Evolutionary conservation across 2,888 invertebrate genomes (phyloP).

Genomic region (Anagyrus pseudococci): DNA sequence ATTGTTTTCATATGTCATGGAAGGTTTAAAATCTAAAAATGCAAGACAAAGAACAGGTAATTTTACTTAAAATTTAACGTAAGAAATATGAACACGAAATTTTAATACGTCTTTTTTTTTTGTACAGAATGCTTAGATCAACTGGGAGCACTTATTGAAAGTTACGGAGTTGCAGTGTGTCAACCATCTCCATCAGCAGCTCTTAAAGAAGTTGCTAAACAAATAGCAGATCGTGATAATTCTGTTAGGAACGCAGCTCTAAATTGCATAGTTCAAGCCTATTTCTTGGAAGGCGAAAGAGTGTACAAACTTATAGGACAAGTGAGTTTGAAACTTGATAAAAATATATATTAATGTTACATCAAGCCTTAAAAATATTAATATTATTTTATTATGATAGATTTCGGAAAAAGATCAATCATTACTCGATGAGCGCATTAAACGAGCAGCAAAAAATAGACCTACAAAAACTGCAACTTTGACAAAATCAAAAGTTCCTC

Average conservation of each 20-base stretch:
- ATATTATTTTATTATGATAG: constrained; percentile 57
- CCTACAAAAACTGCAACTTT: constrained; percentile 64
- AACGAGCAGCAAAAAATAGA: constrained; percentile 79
- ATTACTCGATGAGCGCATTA: constrained; percentile 93
- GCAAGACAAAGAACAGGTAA: constrained; percentile 89
- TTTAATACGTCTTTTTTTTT: too few relatives aligned
- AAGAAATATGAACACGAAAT: background rate
- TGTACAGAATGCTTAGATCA: constrained; percentile 88
- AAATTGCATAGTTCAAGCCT: constrained; percentile 91
- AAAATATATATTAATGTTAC: background rate
- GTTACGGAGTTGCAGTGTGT: constrained; percentile 84
- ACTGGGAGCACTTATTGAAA: constrained; percentile 84
- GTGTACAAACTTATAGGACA: constrained; percentile 91
- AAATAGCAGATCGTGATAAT: constrained; percentile 96
- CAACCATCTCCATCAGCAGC: constrained; percentile 81
- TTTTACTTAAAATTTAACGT: constrained; percentile 34
- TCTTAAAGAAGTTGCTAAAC: constrained; percentile 88
- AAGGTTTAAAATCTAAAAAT: constrained; percentile 96
- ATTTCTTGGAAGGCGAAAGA: constrained; percentile 88
- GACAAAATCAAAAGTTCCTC: constrained; percentile 61
- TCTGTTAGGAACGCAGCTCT: constrained; percentile 94
- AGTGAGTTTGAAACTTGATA: constrained; percentile 62
- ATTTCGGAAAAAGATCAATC: constrained; percentile 94
- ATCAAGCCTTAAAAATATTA: background rate
- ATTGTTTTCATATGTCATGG: constrained; percentile 89